These are phyloP conservation scores for Botia almorhae DNA, from an alignment of 2,797 vertebrate species.

Conservation along the genomic window DNA sequence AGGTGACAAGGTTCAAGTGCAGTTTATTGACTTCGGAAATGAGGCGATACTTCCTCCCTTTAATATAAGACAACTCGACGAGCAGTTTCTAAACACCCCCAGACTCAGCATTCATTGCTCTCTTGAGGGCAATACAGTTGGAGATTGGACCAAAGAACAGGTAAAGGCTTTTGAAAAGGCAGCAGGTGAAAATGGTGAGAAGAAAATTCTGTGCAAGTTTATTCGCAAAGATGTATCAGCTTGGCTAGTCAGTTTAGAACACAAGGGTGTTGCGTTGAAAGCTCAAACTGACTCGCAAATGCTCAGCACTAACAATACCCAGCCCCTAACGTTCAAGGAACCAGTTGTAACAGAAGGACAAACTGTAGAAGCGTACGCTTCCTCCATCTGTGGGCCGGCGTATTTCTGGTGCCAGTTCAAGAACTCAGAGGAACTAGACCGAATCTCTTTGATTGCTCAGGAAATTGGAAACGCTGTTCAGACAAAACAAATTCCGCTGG, in stretches of 20 bases:
- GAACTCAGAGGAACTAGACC: conserved; percentile 66
- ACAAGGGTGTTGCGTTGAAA: conserved; percentile 67
- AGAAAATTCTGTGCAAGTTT: conserved; percentile 77
- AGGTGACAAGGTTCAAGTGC: conserved; percentile 66
- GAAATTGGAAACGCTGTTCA: conserved; percentile 63
- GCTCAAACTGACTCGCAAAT: conserved; percentile 2
- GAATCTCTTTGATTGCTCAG: conserved; percentile 72
- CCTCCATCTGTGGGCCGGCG: conserved; percentile 72
- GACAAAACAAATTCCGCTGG: conserved; percentile 19
- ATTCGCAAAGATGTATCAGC: conserved; percentile 67
- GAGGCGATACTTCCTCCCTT: conserved; percentile 66
- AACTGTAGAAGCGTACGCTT: conserved; percentile 70
- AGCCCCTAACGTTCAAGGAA: conserved; percentile 23
- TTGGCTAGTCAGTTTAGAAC: conserved; percentile 75
- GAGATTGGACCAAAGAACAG: conserved; percentile 63
- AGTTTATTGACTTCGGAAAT: conserved; percentile 87
- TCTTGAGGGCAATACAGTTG: conserved; percentile 61
- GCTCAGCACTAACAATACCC: neutral
- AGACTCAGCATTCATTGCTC: conserved; percentile 76
- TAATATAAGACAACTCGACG: conserved; percentile 69
- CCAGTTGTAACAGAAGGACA: conserved; percentile 61
- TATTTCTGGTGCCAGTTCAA: conserved; percentile 82
- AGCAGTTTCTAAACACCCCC: conserved; percentile 65
- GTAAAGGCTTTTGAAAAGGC: conserved; percentile 69
- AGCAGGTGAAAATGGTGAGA: conserved; percentile 68